Evolutionary conservation across 2,888 invertebrate species (phyloP).

Genomic region (Lobophora halterata): DNA sequence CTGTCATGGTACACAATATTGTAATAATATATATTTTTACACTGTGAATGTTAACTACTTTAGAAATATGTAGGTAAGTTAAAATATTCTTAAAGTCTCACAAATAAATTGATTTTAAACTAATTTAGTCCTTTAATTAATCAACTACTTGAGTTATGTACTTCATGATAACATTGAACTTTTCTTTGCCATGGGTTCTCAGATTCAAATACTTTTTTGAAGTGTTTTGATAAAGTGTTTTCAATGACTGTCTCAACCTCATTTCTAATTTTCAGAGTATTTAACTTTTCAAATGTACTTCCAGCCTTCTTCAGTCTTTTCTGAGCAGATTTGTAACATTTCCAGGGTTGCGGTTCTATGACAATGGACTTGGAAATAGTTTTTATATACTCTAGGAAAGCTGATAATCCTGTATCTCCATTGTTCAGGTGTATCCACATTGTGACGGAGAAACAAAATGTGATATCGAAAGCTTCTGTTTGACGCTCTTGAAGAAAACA

Average conservation of each 20-base stretch:
- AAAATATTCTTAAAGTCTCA: too few relatives aligned
- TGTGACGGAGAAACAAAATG: slow-evolving; percentile 91
- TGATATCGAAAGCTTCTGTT: slow-evolving; percentile 81
- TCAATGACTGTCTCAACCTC: slow-evolving; percentile 83
- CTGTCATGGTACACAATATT: too few relatives aligned
- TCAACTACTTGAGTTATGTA: slow-evolving; percentile 6
- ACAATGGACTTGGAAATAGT: slow-evolving; percentile 80
- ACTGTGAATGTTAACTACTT: too few relatives aligned
- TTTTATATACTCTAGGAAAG: slow-evolving; percentile 82
- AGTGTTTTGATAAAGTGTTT: slow-evolving; percentile 66
- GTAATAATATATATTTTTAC: too few relatives aligned
- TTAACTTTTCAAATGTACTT: slow-evolving; percentile 81
- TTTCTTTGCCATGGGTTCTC: slow-evolving; percentile 85
- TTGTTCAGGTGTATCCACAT: slow-evolving; percentile 96
- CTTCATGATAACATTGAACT: slow-evolving; percentile 81
- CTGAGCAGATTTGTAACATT: slow-evolving; percentile 88
- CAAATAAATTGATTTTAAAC: too few relatives aligned
- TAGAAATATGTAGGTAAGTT: too few relatives aligned
- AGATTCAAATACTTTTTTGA: slow-evolving; percentile 80
- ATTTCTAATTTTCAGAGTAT: slow-evolving; percentile 80
- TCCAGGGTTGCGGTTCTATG: slow-evolving; percentile 93
- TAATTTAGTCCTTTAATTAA: too few relatives aligned
- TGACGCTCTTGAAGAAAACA: slow-evolving; percentile 66
- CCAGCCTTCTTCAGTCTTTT: slow-evolving; percentile 85
- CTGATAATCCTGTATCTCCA: slow-evolving; percentile 86